Conservation (phyloP, 1,140 invertebrate genomes). For the Pseudomyrmex pallidus region DNA sequence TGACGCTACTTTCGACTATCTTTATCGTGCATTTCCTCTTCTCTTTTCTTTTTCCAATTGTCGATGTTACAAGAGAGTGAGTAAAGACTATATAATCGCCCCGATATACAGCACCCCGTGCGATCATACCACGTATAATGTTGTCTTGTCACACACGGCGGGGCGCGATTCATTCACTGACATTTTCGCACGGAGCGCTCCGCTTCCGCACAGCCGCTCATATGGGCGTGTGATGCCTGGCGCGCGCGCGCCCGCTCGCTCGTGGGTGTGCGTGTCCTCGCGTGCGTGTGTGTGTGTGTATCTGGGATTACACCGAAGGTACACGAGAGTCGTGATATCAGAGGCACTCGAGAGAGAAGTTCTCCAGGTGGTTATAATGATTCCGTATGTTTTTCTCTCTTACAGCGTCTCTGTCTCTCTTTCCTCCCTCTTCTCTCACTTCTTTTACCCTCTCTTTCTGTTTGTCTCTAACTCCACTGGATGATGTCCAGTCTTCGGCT, state of each 20-base stretch:
- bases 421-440: background rate
- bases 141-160: slow-evolving; percentile 40
- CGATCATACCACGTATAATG: slow-evolving; percentile 49
- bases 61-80: background rate
- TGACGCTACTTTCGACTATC: background rate
- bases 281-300: slow-evolving; percentile 28
- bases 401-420: background rate
- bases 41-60: slow-evolving; percentile 1
- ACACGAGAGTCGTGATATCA: slow-evolving; percentile 1
- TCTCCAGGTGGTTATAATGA: slow-evolving; percentile 10
- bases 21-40: slow-evolving; percentile 26
- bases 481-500: slow-evolving; percentile 44
- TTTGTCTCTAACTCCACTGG: slow-evolving; percentile 29
- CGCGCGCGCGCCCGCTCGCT: slow-evolving; percentile 19
- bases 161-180: slow-evolving; percentile 47
- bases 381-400: background rate
- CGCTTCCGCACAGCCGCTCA: slow-evolving; percentile 59
- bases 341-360: background rate
- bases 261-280: slow-evolving; percentile 5
- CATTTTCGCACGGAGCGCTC: slow-evolving; percentile 34
- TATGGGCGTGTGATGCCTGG: slow-evolving; percentile 54
- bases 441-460: background rate
- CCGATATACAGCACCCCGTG: slow-evolving; percentile 30
- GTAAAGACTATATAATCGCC: background rate
- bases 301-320: slow-evolving; percentile 28